phyloP scores from a whole-genome alignment of 2,888 invertebrate species.

The Euplexia lucipara region DNA sequence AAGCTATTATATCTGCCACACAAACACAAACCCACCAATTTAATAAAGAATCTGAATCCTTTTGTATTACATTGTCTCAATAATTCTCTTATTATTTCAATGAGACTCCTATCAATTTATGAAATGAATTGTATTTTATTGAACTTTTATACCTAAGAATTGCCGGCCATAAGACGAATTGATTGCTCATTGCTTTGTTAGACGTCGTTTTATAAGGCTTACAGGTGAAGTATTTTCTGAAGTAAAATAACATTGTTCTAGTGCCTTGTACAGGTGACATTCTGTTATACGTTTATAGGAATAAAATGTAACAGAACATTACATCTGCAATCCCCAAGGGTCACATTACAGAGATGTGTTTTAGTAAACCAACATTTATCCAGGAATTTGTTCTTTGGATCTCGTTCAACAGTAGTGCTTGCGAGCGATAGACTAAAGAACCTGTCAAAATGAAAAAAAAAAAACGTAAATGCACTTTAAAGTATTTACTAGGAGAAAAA shows the following conservation, averaged over 20 bases:
- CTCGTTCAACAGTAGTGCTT: too few species aligned
- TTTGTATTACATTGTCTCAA: background rate
- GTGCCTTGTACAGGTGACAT: background rate
- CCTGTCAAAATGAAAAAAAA: too few species aligned
- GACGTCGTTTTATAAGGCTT: background rate
- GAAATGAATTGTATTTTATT: slow-evolving; percentile 19
- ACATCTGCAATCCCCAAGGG: too few species aligned
- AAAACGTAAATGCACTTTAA: too few species aligned
- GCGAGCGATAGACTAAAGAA: too few species aligned
- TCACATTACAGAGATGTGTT: background rate
- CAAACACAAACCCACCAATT: background rate
- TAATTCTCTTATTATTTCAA: slow-evolving; percentile 16
- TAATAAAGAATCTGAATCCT: background rate
- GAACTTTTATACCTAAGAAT: slow-evolving; percentile 13
- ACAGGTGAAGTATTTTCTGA: background rate
- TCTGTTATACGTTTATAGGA: background rate
- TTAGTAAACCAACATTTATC: too few species aligned
- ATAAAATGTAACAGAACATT: too few species aligned
- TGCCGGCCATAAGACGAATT: slow-evolving; percentile 15
- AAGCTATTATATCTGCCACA: background rate
- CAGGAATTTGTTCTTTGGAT: too few species aligned
- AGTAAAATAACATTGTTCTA: background rate
- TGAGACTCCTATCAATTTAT: slow-evolving; percentile 17
- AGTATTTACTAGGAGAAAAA: too few species aligned
- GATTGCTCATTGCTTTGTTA: slow-evolving; percentile 19